Base-by-base conservation (phyloP, 2,797 vertebrate species). In the Varecia variegata region DNA sequence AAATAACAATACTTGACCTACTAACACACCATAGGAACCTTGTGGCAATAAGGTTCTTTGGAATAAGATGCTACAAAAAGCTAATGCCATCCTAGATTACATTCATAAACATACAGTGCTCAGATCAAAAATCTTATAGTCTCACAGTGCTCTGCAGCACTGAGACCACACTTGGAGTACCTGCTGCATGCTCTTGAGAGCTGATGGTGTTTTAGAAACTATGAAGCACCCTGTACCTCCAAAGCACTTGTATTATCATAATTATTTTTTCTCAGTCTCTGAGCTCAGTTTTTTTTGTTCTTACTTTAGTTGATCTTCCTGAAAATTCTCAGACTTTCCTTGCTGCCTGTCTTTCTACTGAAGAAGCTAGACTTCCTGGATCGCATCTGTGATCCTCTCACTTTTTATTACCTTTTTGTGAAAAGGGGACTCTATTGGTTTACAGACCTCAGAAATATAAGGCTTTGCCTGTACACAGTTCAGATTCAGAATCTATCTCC, bases 1-100 rank as follows among this genome's bases (percentile, higher is more conserved):
- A 81, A 88, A 65, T 83, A 82, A 92, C 21, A 65, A 56, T 86
- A 73, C 35, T 88, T 94, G 79, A 82, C n/a, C 40, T 89, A 80
- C 38, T 11, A 90, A 90, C 52, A 92, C 52, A 45, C 1, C n/a
- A 52, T n/a, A 54, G 56, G 52, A 92, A 92, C 10, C 30, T 83
- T 60, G 5, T 94, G n/a, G 40, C 50, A 71, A 27, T 62, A 25
- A 68, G 15, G 62, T 85, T 71, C 62, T 89, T 89, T 62, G 15
- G 14, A 94, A 50, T 60, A 62, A 90, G 27, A 82, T 86, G 32
- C 13, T 50, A 14, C 25, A 23, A n/a, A 85, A 85, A 80, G 25
- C 18, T 56, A 91, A 88, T 67, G 43, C 47, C 62, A 58, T 17
- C 52, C 40, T 83, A 47, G 11, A 89, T 47, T 94, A n/a, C 50